phyloP scores from a whole-genome alignment of 2,888 invertebrate species.

The Meteorus cinctellus region DNA sequence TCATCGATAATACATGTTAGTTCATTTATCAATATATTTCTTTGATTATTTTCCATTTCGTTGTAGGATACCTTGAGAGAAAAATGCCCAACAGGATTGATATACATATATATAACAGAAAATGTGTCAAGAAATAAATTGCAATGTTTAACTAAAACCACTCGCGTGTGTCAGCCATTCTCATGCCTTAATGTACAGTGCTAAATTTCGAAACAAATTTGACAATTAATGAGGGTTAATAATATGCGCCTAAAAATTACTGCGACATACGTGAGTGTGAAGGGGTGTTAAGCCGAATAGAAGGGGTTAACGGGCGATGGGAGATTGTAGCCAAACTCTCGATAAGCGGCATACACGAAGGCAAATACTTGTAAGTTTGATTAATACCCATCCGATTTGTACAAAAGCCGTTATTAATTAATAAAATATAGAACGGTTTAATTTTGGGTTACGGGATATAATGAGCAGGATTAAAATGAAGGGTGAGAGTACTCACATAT shows the following conservation, averaged over 20 bases:
- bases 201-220: conserved; percentile 18
- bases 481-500: conserved; percentile 71
- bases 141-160: conserved; percentile 12
- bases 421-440: conserved; percentile 14
- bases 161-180: conserved; percentile 20
- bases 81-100: background rate
- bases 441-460: conserved; percentile 7
- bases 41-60: background rate
- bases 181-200: conserved; percentile 14
- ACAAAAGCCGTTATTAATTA: conserved; percentile 15
- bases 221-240: conserved; percentile 15
- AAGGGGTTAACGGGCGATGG: conserved; percentile 31
- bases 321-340: conserved; percentile 2
- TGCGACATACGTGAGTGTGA: conserved; percentile 31
- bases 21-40: background rate
- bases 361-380: conserved; percentile 14
- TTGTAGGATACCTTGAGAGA: background rate
- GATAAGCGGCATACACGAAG: background rate
- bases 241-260: conserved; percentile 18
- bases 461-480: conserved; percentile 58
- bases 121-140: background rate
- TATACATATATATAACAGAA: background rate
- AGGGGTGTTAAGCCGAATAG: conserved; percentile 1
- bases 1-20: background rate
- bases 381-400: conserved; percentile 9